A percentile compares a stretch with the other conserved stretches of the same genome.
Conservation (phyloP, 2,113 vertebrate species). For the Montifringilla adamsi region DNA sequence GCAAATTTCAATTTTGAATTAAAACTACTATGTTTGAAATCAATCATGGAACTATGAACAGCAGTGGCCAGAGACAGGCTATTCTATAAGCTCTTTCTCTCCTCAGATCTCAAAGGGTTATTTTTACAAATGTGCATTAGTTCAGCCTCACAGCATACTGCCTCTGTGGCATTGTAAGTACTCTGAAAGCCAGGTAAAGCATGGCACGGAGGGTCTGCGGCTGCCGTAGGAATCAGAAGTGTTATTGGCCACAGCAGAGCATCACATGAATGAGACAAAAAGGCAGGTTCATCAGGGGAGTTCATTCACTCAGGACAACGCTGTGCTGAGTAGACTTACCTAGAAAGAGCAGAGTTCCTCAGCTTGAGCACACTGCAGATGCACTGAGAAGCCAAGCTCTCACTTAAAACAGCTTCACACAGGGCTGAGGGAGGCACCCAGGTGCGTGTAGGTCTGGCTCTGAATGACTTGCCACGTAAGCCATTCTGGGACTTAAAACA, state of each 20-base stretch:
- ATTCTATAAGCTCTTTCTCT: not conserved
- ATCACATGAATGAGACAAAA: not conserved
- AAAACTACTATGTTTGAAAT: not conserved
- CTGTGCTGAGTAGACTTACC: not conserved
- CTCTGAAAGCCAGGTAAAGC: not conserved
- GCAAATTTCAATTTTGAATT: conserved; percentile 2
- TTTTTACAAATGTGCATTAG: not conserved
- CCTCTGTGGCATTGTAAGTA: not conserved
- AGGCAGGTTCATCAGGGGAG: not conserved
- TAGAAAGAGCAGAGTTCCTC: not conserved
- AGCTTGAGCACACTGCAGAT: not conserved
- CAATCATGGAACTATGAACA: not conserved
- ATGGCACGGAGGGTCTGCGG: not conserved
- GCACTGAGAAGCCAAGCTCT: not conserved
- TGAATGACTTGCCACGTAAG: not conserved
- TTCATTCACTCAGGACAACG: not conserved
- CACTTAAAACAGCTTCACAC: not conserved
- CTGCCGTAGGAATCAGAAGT: not conserved
- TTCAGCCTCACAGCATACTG: not conserved
- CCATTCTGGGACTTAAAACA: not conserved
- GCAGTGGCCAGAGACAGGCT: not conserved
- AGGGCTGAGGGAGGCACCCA: rapidly evolving
- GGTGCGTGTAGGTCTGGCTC: rapidly evolving
- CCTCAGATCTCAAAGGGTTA: not conserved
- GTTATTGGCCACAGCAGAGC: not conserved